Percentiles rank a stretch among this genome's conserved stretches.
phyloP scores from a whole-genome alignment of 2,797 vertebrate genomes.

The Microchirus variegatus region DNA sequence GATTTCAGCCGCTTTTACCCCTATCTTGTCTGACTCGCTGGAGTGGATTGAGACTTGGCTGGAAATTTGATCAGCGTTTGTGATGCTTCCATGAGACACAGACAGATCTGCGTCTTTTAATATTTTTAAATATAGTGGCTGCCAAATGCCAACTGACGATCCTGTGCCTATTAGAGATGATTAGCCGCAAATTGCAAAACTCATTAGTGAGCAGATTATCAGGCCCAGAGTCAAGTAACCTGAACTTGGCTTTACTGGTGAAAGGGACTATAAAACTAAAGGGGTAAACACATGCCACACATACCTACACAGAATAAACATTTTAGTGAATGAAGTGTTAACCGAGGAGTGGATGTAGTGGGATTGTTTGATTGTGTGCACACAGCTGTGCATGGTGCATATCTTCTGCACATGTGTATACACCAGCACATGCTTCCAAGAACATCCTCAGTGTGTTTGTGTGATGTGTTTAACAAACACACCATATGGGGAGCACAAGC shows the following conservation, averaged over 20 bases:
- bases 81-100: no score
- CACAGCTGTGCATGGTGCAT: constrained; percentile 14
- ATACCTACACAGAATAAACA: constrained; percentile 4
- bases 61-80: no score
- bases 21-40: no score
- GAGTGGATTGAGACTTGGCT: no score
- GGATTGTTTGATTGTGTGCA: constrained; percentile 14
- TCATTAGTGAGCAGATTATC: no score
- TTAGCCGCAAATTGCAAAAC: no score
- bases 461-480: constrained; percentile 22
- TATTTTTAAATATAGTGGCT: no score
- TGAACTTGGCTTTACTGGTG: neutral
- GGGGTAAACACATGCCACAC: neutral
- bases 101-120: no score
- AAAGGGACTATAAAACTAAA: neutral
- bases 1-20: no score
- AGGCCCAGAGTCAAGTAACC: no score
- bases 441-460: constrained; percentile 16
- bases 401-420: constrained; percentile 21
- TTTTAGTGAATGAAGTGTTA: constrained; percentile 6
- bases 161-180: no score
- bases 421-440: constrained; percentile 19
- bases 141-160: no score
- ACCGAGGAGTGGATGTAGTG: neutral
- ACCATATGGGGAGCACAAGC: constrained; percentile 43